A percentile compares a stretch with the other conserved stretches of the same genome.
These are phyloP conservation scores for Cirrhinus mrigala DNA, from an alignment of 2,797 vertebrate species.

Conservation along the genomic window DNA sequence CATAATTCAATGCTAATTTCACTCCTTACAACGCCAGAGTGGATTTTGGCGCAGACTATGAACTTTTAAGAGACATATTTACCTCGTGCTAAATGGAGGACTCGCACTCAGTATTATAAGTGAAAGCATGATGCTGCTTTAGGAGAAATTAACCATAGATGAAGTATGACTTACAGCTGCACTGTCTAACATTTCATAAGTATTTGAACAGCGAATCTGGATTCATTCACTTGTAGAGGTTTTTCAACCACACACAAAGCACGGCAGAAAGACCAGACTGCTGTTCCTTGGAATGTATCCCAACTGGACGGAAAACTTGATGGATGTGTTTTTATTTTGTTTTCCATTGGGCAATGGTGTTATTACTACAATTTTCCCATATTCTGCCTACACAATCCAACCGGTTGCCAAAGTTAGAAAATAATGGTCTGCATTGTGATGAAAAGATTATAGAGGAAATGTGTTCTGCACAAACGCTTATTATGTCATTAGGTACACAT, in stretches of 20 bases:
- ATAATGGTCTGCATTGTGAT: neutral
- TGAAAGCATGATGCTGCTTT: conserved; percentile 37
- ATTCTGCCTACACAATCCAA: neutral
- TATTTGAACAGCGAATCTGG: conserved; percentile 27
- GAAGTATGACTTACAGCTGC: conserved; percentile 47
- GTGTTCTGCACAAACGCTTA: neutral
- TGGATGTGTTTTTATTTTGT: conserved; percentile 32
- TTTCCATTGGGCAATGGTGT: conserved; percentile 1
- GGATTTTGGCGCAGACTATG: neutral
- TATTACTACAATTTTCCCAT: conserved; percentile 1
- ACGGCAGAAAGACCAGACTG: neutral
- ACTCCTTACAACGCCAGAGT: neutral
- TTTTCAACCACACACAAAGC: conserved; percentile 3
- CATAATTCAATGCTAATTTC: neutral
- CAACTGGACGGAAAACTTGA: conserved; percentile 26
- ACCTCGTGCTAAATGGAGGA: conserved; percentile 18
- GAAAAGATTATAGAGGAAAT: conserved; percentile 1
- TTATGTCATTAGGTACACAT: neutral
- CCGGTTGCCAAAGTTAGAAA: neutral
- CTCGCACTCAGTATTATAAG: conserved; percentile 43
- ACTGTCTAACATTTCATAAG: conserved; percentile 48
- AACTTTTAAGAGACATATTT: conserved; percentile 2
- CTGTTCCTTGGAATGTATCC: conserved; percentile 21
- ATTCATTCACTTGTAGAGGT: conserved; percentile 12
- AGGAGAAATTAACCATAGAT: conserved; percentile 31